Evolutionary conservation across 2,797 vertebrate genomes (phyloP).

Genomic region (Uromys caudimaculatus): DNA sequence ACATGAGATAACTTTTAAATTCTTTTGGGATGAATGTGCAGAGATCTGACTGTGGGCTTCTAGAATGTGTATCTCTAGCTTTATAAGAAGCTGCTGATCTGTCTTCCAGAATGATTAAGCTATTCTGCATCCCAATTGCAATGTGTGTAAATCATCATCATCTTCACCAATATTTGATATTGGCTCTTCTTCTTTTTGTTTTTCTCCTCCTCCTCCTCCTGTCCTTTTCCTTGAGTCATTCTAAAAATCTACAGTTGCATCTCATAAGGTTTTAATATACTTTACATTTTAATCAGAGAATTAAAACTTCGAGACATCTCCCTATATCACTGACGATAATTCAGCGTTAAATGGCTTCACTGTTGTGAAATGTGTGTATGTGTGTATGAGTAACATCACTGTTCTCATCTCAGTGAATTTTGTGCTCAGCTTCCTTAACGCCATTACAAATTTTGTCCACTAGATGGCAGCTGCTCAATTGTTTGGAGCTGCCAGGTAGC

Average conservation of each 20-base stretch:
- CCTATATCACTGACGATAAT: background rate
- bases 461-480: conserved; percentile 86
- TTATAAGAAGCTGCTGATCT: background rate
- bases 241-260: background rate
- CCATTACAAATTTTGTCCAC: conserved; percentile 77
- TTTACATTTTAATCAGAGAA: conserved; percentile 2
- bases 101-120: background rate
- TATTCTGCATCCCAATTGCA: background rate
- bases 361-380: background rate
- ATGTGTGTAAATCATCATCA: background rate
- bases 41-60: background rate
- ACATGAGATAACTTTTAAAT: conserved; percentile 28
- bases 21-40: conserved; percentile 1
- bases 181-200: background rate
- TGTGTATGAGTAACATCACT: background rate
- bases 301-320: background rate
- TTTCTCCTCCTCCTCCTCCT: background rate
- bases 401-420: background rate
- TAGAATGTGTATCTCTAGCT: background rate
- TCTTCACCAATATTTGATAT: background rate
- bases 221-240: background rate
- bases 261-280: background rate
- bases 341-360: background rate
- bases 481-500: conserved; percentile 30
- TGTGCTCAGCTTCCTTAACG: background rate